Evolutionary conservation across 2,113 vertebrate species (phyloP).

Genomic region (Lichenostomus cassidix): DNA sequence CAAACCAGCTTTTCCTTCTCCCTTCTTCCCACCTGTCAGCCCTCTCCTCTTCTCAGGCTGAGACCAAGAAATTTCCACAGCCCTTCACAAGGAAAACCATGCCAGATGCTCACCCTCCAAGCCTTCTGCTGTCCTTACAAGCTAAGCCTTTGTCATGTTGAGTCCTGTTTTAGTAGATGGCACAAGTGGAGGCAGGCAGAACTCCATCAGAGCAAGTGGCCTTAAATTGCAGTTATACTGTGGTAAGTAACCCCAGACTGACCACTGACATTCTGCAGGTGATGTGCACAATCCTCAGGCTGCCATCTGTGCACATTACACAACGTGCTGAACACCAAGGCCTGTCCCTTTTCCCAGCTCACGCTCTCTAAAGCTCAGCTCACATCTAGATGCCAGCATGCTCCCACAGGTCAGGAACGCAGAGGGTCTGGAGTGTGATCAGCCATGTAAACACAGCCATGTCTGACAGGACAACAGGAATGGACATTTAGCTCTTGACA

Average conservation of each 20-base stretch:
- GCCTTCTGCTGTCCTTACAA: background rate
- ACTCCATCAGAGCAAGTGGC: background rate
- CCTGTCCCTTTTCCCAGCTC: background rate
- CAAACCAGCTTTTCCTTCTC: background rate
- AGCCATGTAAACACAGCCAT: background rate
- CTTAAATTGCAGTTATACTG: background rate
- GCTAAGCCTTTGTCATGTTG: background rate
- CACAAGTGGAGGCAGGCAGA: background rate
- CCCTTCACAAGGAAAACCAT: background rate
- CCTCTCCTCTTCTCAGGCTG: background rate
- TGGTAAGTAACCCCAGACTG: background rate
- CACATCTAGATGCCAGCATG: background rate
- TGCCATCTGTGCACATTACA: accelerated
- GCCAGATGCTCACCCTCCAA: background rate
- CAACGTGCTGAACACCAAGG: background rate
- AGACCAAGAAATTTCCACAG: background rate
- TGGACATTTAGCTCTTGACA: background rate
- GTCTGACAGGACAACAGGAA: background rate
- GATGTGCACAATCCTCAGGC: background rate
- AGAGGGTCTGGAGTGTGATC: background rate
- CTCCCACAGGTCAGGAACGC: background rate
- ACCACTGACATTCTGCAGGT: background rate
- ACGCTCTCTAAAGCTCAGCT: background rate
- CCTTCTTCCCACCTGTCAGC: background rate
- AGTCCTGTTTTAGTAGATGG: background rate